A percentile compares a stretch with the other conserved stretches of the same genome.
phyloP scores from a whole-genome alignment of 2,888 invertebrate species.

The Chymomyza procnemis region DNA sequence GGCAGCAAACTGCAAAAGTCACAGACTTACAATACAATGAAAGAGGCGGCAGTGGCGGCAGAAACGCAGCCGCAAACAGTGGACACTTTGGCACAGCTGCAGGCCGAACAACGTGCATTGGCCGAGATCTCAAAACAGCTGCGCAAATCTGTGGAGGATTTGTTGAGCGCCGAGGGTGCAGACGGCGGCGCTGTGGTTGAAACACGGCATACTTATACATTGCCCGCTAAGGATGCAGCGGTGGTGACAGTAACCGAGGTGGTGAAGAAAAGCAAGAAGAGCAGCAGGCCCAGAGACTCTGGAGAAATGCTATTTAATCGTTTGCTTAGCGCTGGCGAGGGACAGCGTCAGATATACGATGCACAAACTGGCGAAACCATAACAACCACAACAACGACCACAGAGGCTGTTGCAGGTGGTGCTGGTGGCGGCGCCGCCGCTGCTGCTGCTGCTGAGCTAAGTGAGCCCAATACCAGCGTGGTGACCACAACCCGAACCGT shows the following conservation, averaged over 20 bases:
- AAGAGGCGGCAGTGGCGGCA: slow-evolving; percentile 49
- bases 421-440: slow-evolving; percentile 30
- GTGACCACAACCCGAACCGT: slow-evolving; percentile 76
- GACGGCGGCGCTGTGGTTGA: slow-evolving; percentile 47
- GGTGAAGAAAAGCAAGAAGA: slow-evolving; percentile 53
- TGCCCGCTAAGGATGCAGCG: slow-evolving; percentile 46
- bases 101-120: slow-evolving; percentile 73
- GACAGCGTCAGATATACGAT: slow-evolving; percentile 67
- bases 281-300: slow-evolving; percentile 33
- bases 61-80: slow-evolving; percentile 4
- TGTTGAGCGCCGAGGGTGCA: slow-evolving; percentile 59
- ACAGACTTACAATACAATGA: slow-evolving; percentile 71
- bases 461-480: slow-evolving; percentile 58
- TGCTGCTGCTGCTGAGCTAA: slow-evolving; percentile 19
- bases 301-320: slow-evolving; percentile 72
- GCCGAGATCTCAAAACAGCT: slow-evolving; percentile 74
- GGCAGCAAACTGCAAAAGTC: slow-evolving; percentile 68
- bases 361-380: slow-evolving; percentile 68
- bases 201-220: slow-evolving; percentile 56
- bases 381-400: slow-evolving; percentile 73
- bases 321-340: slow-evolving; percentile 62
- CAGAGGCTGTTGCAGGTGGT: slow-evolving; percentile 61
- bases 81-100: slow-evolving; percentile 64
- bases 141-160: slow-evolving; percentile 72
- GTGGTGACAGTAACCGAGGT: slow-evolving; percentile 65